Evolutionary conservation across 2,113 vertebrate genomes (phyloP).

Genomic region (Pitta sordida): DNA sequence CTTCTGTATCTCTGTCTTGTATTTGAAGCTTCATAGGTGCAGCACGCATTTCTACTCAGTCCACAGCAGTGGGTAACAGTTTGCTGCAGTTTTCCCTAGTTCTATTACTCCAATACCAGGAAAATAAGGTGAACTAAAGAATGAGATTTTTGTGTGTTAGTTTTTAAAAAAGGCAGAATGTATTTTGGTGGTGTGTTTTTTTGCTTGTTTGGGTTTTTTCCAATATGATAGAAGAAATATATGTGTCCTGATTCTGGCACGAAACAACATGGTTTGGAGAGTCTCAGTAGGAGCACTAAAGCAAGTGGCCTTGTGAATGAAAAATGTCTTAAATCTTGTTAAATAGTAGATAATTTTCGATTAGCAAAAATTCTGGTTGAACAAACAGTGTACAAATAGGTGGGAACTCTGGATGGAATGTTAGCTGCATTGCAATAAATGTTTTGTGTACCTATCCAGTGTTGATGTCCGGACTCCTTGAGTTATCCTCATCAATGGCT

Average conservation of each 20-base stretch:
- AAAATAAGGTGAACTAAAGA: background rate
- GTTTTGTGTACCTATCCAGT: background rate
- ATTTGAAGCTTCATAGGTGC: background rate
- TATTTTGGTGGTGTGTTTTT: no score
- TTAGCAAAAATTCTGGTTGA: background rate
- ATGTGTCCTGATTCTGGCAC: background rate
- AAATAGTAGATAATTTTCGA: background rate
- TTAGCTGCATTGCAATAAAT: background rate
- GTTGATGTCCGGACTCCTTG: background rate
- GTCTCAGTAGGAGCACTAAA: background rate
- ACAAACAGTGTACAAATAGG: background rate
- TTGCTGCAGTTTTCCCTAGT: background rate
- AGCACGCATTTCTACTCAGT: background rate
- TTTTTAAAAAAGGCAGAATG: background rate
- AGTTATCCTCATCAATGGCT: background rate
- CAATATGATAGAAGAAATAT: background rate
- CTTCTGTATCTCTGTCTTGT: background rate
- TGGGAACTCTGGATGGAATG: background rate
- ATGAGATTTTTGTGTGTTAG: background rate
- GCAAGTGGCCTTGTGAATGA: background rate
- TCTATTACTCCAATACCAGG: background rate
- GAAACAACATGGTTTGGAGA: background rate
- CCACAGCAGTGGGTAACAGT: background rate
- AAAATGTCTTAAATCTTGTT: background rate
- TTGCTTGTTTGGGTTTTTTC: background rate